Percentiles rank a stretch among this genome's conserved stretches.
Evolutionary conservation across 2,888 invertebrate species (phyloP).

Genomic region (Latrodectus hesperus): DNA sequence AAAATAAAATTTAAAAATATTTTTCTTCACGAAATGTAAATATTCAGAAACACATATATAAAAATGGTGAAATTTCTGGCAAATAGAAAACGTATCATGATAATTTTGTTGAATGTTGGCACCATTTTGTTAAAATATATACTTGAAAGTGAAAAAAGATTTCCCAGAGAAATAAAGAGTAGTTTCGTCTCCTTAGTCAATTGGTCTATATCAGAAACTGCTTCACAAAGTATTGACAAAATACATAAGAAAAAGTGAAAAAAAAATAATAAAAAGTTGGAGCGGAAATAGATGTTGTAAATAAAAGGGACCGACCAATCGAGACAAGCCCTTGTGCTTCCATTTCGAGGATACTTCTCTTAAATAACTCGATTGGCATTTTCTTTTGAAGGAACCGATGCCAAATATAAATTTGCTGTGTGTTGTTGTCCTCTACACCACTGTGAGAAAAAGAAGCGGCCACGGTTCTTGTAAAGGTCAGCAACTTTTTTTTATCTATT

Average conservation of each 20-base stretch:
- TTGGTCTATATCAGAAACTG: background rate
- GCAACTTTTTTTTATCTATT: constrained; percentile 9
- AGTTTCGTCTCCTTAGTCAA: too few species aligned
- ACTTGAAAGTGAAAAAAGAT: too few species aligned
- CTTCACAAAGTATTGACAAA: background rate
- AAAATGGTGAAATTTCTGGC: too few species aligned
- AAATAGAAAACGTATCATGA: too few species aligned
- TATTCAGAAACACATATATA: too few species aligned
- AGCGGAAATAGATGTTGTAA: constrained; percentile 41
- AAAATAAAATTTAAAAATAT: too few species aligned
- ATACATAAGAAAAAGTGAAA: background rate
- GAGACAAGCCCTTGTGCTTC: constrained; percentile 26
- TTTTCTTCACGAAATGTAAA: too few species aligned
- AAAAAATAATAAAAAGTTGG: background rate
- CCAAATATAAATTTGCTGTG: constrained; percentile 31
- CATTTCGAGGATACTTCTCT: constrained; percentile 40
- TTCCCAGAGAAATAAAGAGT: too few species aligned
- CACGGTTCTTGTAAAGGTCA: constrained; percentile 7
- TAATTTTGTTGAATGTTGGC: too few species aligned
- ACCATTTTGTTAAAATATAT: too few species aligned
- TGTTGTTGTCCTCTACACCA: constrained; percentile 11
- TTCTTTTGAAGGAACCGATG: constrained; percentile 33
- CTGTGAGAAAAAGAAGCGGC: constrained; percentile 1
- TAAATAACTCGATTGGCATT: constrained; percentile 59
- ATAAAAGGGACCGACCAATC: constrained; percentile 39